Percentiles rank a stretch among this genome's conserved stretches.
Evolutionary conservation across 2,888 invertebrate genomes (phyloP).

Genomic region (Melanotus villosus): DNA sequence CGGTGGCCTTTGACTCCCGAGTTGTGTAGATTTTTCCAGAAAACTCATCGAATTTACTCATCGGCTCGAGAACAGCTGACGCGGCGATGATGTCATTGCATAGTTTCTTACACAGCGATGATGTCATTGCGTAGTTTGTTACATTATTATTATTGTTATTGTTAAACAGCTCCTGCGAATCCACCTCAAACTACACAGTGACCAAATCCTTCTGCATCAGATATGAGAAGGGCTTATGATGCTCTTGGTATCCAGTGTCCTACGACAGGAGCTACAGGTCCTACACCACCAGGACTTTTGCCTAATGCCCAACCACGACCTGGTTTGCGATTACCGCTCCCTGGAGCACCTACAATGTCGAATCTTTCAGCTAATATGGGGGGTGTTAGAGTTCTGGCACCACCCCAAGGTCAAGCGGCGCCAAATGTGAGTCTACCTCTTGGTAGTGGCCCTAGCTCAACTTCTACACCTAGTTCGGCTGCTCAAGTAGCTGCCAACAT

Average conservation of each 20-base stretch:
- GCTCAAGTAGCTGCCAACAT: conserved; percentile 68
- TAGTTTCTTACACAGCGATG: no score
- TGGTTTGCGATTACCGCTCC: conserved; percentile 57
- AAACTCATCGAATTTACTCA: no score
- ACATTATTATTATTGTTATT: conserved; percentile 44
- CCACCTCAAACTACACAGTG: conserved; percentile 66
- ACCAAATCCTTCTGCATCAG: conserved; percentile 73
- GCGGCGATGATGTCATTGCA: no score
- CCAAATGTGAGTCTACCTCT: conserved; percentile 71
- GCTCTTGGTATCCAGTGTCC: conserved; percentile 83
- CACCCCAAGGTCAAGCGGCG: conserved; percentile 65
- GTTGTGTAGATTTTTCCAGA: no score
- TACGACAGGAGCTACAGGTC: conserved; percentile 71
- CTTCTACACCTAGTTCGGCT: conserved; percentile 49
- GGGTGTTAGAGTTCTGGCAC: conserved; percentile 62
- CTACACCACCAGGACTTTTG: conserved; percentile 62
- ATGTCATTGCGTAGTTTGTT: no score
- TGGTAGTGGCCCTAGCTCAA: conserved; percentile 68
- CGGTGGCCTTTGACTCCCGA: no score
- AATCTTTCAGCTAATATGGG: conserved; percentile 48
- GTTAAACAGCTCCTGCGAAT: conserved; percentile 66
- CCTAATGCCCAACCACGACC: conserved; percentile 59
- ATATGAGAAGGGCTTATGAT: conserved; percentile 84
- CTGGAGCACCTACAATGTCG: conserved; percentile 49
- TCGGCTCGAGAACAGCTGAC: no score